phyloP scores from a whole-genome alignment of 2,888 invertebrate species.

The Troides helena region DNA sequence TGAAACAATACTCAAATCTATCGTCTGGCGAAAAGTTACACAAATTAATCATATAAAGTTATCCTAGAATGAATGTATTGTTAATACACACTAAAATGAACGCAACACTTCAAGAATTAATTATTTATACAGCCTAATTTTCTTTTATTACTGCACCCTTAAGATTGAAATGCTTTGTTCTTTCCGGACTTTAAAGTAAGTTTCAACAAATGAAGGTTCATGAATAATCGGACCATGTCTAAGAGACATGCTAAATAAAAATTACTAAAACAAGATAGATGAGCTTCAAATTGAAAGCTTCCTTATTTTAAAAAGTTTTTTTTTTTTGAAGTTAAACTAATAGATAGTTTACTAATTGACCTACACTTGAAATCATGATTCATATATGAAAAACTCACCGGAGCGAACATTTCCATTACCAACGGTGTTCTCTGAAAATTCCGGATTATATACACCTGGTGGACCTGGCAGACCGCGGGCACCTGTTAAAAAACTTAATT shows the following conservation, averaged over 20 bases:
- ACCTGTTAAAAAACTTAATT: constrained; percentile 47
- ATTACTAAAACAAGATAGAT: too few relatives aligned
- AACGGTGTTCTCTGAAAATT: constrained; percentile 56
- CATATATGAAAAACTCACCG: constrained; percentile 43
- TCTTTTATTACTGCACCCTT: not conserved
- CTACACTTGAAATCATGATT: not conserved
- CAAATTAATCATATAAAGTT: too few relatives aligned
- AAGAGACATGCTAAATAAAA: too few relatives aligned
- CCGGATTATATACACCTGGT: constrained; percentile 52
- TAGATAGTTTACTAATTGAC: not conserved
- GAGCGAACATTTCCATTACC: constrained; percentile 47
- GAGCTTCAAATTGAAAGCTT: not conserved
- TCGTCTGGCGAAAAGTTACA: too few relatives aligned
- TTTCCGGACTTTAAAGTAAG: not conserved
- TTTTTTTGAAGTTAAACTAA: not conserved
- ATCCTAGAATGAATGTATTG: too few relatives aligned
- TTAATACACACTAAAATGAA: too few relatives aligned
- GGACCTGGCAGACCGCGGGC: constrained; percentile 62
- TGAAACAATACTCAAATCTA: constrained; percentile 25
- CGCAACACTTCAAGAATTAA: too few relatives aligned
- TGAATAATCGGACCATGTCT: too few relatives aligned
- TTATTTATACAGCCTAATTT: too few relatives aligned
- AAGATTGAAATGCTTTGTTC: not conserved
- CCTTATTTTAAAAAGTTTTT: not conserved
- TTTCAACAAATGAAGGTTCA: too few relatives aligned